Evolutionary conservation across 2,113 vertebrate species (phyloP), one percentile per base, ranked within the genome.

Genomic region (Actenoides hombroni): DNA sequence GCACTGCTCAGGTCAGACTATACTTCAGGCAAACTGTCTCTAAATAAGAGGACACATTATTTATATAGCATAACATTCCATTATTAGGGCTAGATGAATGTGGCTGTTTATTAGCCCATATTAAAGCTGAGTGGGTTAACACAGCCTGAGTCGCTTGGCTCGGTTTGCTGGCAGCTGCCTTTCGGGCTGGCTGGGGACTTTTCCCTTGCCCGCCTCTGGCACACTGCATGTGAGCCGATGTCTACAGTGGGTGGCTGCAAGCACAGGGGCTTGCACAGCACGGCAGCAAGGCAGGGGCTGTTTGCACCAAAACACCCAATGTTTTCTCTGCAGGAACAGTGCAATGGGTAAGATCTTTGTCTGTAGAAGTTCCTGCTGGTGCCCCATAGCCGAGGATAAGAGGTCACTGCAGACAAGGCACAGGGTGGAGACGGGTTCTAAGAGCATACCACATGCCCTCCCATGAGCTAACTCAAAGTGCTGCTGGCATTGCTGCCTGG

Each of bases 161-260:
- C 53, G 35, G 80, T 95, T 86, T 86, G 59, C 68, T 89, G 81
- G 77, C 69, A 86, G 81, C 64, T 77, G 83, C 68, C 68, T 81
- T 80, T 91, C 0, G 4, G 73, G 49, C 86, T 88, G 94, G 64
- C 86, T 54, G 67, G 57, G 48, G 83, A 46, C 1, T 19, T 39
- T 81, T 75, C 21, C 16, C 59, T 86, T 54, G 77, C 81, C 44
- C 0, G 2, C 46, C 40, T 31, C 29, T 60, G 53, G 77, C 59
- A 39, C 1, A 3, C 65, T 23, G 70, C 9, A 3, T 1, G 1
- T 7, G 3, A 77, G 51, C 46, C 6, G 44, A 73, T 18, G 19
- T 64, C 76, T 81, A 68, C 80, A 64, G 79, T 2, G 6, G 37
- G 57, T 4, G 3, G n/a, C 56, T 85, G 65, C 56, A 37, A 63